Evolutionary conservation across 2,113 vertebrate species (phyloP).

Genomic region (Deroptyus accipitrinus): DNA sequence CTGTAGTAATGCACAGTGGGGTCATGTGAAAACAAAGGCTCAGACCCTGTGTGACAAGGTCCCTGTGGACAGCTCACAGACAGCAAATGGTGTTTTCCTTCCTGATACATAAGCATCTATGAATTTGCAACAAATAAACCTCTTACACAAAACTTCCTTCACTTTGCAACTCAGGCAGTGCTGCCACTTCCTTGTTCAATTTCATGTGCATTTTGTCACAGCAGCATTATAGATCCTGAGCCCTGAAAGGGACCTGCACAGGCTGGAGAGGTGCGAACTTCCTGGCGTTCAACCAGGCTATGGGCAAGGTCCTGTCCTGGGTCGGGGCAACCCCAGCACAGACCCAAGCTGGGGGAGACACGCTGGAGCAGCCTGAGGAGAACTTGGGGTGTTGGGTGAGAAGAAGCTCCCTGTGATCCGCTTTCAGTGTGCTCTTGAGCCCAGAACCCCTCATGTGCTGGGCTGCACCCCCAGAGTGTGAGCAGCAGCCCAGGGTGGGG

Average conservation of each 20-base stretch:
- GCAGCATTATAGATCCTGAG: background rate
- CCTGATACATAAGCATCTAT: background rate
- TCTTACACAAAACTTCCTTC: background rate
- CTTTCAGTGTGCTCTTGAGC: background rate
- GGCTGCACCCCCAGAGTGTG: background rate
- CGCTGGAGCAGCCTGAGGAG: background rate
- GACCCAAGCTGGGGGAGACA: background rate
- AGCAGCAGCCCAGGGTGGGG: background rate
- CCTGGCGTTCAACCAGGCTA: background rate
- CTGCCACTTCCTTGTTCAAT: background rate
- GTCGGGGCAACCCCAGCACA: background rate
- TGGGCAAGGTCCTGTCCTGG: background rate
- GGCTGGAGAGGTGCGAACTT: background rate
- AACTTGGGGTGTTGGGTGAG: background rate
- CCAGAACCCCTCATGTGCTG: background rate
- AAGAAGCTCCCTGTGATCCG: background rate
- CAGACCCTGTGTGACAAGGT: background rate
- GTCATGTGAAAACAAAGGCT: background rate
- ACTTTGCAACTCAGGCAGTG: background rate
- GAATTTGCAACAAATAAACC: background rate
- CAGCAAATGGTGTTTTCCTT: background rate
- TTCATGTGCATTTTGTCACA: fast-evolving
- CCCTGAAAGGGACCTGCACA: background rate
- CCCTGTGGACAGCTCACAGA: background rate
- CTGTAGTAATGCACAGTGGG: fast-evolving